Percentiles rank a stretch among this genome's conserved stretches.
phyloP scores from a whole-genome alignment of 2,797 vertebrate genomes.

The Manis pentadactyla region DNA sequence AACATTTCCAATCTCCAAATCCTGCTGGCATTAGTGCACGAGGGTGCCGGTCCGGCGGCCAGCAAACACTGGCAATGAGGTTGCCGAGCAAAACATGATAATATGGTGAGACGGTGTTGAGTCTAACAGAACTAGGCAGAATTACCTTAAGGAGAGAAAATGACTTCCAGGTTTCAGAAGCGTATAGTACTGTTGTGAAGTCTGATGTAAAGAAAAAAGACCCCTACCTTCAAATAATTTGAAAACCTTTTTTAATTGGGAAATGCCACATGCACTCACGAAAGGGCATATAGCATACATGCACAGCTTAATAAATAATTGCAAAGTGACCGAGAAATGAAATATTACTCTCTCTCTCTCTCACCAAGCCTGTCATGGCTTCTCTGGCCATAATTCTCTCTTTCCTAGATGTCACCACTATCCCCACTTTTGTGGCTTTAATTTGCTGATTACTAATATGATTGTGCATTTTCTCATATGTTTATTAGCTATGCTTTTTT shows the following conservation, averaged over 20 bases:
- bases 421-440: not conserved
- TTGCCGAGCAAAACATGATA: not conserved
- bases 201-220: not conserved
- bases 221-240: not conserved
- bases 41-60: not conserved
- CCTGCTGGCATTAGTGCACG: not conserved
- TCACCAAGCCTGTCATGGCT: not conserved
- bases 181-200: not conserved
- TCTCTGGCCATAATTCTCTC: not conserved
- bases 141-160: not conserved
- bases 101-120: not conserved
- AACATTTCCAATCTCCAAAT: not conserved
- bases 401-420: not conserved
- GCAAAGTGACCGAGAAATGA: not conserved
- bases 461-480: not conserved
- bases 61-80: not conserved
- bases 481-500: not conserved
- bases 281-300: not conserved
- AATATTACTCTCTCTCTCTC: no score
- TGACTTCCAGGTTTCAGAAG: not conserved
- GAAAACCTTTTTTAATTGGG: not conserved
- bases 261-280: not conserved
- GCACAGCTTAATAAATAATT: not conserved
- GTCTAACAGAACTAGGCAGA: not conserved
- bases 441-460: not conserved